A percentile compares a stretch with the other conserved stretches of the same genome.
These are phyloP conservation scores for Lithophane socia DNA, from an alignment of 2,888 invertebrate species.

Conservation along the genomic window DNA sequence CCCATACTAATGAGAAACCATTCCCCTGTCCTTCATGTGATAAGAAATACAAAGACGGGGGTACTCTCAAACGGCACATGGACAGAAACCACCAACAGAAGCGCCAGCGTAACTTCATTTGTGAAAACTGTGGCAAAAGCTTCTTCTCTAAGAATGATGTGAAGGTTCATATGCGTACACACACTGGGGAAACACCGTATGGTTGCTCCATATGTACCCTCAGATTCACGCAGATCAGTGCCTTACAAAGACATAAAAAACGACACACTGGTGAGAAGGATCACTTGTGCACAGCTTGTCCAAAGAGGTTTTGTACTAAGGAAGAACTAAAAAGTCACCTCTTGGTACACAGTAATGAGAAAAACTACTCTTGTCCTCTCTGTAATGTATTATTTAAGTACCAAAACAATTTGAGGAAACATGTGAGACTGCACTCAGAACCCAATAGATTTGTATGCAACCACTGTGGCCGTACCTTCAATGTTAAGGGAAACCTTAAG, in stretches of 20 bases:
- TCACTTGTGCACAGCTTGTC: constrained; percentile 77
- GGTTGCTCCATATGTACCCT: constrained; percentile 77
- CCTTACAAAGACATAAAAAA: constrained; percentile 78
- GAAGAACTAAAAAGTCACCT: constrained; percentile 79
- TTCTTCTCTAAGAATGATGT: constrained; percentile 81
- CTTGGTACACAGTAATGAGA: constrained; percentile 78
- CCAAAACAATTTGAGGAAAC: constrained; percentile 87
- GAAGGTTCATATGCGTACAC: constrained; percentile 80
- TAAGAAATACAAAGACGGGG: constrained; percentile 79
- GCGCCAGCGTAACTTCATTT: constrained; percentile 79
- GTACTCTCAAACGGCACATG: constrained; percentile 78
- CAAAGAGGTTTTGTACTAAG: constrained; percentile 81
- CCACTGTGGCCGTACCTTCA: constrained; percentile 84
- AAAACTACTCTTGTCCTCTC: constrained; percentile 78
- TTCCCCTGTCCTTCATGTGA: constrained; percentile 78
- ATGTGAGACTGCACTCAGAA: constrained; percentile 81
- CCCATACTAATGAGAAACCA: constrained; percentile 78
- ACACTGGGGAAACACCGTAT: constrained; percentile 85
- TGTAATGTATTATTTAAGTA: constrained; percentile 88
- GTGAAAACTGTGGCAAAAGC: constrained; percentile 84
- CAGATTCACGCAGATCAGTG: constrained; percentile 79
- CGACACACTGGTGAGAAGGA: constrained; percentile 79
- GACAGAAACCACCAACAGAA: constrained; percentile 75
- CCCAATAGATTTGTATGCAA: constrained; percentile 81
- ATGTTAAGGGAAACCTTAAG: constrained; percentile 87